Evolutionary conservation across 2,888 invertebrate species (phyloP).

Genomic region (Tiliacea aurago): DNA sequence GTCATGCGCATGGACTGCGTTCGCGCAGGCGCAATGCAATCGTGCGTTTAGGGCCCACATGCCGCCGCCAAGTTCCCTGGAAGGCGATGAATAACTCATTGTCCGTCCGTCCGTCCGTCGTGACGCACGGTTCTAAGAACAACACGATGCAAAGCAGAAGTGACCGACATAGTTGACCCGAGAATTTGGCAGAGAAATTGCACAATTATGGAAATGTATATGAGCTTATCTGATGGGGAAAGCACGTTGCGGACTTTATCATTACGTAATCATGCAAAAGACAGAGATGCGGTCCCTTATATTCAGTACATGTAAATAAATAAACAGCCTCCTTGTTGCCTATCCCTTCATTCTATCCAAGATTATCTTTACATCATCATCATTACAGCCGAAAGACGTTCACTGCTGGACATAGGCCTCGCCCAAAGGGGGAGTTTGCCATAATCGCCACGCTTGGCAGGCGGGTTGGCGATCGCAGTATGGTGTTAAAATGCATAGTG

Average conservation of each 20-base stretch:
- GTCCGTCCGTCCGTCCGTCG: conserved; percentile 87
- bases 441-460: too few species aligned
- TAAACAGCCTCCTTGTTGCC: conserved; percentile 28
- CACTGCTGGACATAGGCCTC: too few species aligned
- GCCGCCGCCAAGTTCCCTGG: conserved; percentile 88
- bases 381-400: too few species aligned
- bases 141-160: conserved; percentile 80
- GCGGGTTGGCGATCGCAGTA: too few species aligned
- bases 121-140: conserved; percentile 88
- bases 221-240: conserved; percentile 49
- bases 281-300: conserved; percentile 14
- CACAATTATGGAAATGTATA: conserved; percentile 58
- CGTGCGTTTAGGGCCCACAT: conserved; percentile 88
- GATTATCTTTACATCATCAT: too few species aligned
- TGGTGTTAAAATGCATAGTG: too few species aligned
- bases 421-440: too few species aligned
- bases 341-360: conserved; percentile 18
- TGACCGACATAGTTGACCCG: conserved; percentile 87
- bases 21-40: conserved; percentile 80
- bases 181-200: conserved; percentile 77
- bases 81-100: conserved; percentile 90
- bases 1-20: conserved; percentile 80
- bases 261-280: conserved; percentile 41
- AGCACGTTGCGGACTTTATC: conserved; percentile 40
- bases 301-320: conserved; percentile 35